These are phyloP conservation scores for Ibycter americanus DNA, from an alignment of 2,797 vertebrate genomes.

Conservation along the genomic window DNA sequence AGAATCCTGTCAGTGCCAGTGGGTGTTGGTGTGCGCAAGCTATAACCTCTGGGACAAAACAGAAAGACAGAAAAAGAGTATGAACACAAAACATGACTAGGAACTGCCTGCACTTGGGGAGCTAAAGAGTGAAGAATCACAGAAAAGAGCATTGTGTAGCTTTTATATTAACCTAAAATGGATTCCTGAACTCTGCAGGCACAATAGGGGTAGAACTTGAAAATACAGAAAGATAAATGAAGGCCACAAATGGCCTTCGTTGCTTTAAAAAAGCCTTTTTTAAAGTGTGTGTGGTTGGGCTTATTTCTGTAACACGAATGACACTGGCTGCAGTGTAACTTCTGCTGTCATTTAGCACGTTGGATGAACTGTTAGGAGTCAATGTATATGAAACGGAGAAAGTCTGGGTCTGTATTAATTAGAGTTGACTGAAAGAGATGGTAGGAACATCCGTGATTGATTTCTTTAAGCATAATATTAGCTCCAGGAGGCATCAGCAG, in stretches of 20 bases:
- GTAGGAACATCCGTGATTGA: not conserved
- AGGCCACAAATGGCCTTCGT: not conserved
- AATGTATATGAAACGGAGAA: not conserved
- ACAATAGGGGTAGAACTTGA: conserved; percentile 14
- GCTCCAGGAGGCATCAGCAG: not conserved
- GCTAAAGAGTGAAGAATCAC: not conserved
- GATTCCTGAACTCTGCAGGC: not conserved
- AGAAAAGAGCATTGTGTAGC: conserved; percentile 14
- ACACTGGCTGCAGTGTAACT: not conserved
- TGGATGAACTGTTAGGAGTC: not conserved
- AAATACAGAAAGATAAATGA: conserved; percentile 18
- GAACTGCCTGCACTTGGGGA: not conserved
- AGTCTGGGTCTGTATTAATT: not conserved
- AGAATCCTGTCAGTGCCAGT: not conserved
- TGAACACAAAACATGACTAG: not conserved
- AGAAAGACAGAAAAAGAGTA: not conserved
- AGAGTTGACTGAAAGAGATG: not conserved
- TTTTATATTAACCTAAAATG: not conserved
- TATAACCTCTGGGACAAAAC: conserved; percentile 7
- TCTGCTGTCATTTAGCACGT: not conserved
- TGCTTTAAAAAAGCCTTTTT: not conserved
- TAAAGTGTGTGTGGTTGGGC: not conserved
- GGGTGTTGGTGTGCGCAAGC: conserved; percentile 6
- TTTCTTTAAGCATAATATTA: not conserved
- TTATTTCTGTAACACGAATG: not conserved